Evolutionary conservation across 2,797 vertebrate species (phyloP).

Genomic region (Etheostoma perlongum): DNA sequence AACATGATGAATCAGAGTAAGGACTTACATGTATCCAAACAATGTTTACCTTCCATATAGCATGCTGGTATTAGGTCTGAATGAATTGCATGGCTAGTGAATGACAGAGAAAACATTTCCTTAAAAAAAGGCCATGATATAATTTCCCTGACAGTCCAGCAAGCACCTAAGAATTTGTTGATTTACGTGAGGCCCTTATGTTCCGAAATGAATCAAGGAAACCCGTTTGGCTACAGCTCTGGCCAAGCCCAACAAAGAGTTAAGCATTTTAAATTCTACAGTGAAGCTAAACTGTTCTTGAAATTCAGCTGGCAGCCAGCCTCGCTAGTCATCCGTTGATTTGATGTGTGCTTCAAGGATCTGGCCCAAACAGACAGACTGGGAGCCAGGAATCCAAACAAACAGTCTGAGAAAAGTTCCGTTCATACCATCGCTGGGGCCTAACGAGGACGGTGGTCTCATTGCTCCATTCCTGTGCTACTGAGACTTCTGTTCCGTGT

Average conservation of each 20-base stretch:
- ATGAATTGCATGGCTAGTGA: conserved; percentile 41
- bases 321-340: conserved; percentile 71
- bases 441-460: conserved; percentile 19
- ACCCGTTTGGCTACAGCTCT: conserved; percentile 41
- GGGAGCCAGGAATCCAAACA: conserved; percentile 77
- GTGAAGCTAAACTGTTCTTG: conserved; percentile 78
- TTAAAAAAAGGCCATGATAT: conserved; percentile 35
- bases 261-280: conserved; percentile 71
- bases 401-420: conserved; percentile 65
- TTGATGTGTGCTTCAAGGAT: conserved; percentile 78
- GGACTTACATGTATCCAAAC: conserved; percentile 30
- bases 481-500: neutral
- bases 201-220: conserved; percentile 52
- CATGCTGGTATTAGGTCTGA: conserved; percentile 20
- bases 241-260: conserved; percentile 66
- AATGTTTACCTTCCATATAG: conserved; percentile 30
- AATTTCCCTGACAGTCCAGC: conserved; percentile 45
- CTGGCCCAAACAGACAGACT: conserved; percentile 72
- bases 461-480: conserved; percentile 6
- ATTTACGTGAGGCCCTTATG: conserved; percentile 48
- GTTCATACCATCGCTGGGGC: conserved; percentile 38
- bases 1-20: conserved; percentile 37
- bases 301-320: conserved; percentile 80
- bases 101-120: conserved; percentile 34
- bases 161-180: conserved; percentile 44